Base-by-base conservation (phyloP, 2,888 invertebrate species). In the Nomada fucata region DNA sequence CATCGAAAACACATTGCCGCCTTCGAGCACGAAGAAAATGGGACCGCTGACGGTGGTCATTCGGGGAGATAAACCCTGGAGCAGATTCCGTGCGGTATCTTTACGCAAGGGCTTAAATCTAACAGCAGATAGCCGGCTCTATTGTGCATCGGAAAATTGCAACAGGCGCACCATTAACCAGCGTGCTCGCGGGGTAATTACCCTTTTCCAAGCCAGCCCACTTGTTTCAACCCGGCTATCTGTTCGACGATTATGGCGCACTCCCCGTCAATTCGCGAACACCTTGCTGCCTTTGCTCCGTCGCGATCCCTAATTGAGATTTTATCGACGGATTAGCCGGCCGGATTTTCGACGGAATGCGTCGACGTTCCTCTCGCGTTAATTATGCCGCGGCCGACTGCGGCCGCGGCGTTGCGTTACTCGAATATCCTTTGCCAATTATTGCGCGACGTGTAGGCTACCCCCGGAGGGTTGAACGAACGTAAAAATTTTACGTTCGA, bases 191-290 rank as follows among this genome's bases (percentile, higher is more conserved):
- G 70, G 65, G 81, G 82, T 89, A 90, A 90, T 89, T 86, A 83
- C 79, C 83, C 83, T 67, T 72, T 68, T 57, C 57, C 23, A 52
- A 59, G 18, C 68, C 36, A 42, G 11, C 3, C 42, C n/a, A n/a
- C 47, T 68, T 84, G 82, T 89, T 91, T 90, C 89, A 89, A 84
- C 87, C 47, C 44, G 69, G 81, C 89, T 90, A 89, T 91, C 91
- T 90, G 89, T 88, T 85, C 71, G 80, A 87, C 89, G 86, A 91
- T 91, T 91, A 91, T 87, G 84, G 82, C 79, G 86, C 84, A 88
- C 88, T 89, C 75, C 88, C 88, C 88, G 83, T 83, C 76, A 53
- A 76, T 75, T 73, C 72, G 71, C 72, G 83, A 85, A 86, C 73
- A 82, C 83, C 82, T 67, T 79, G 79, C 57, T 29, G 50, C 13